phyloP scores from a whole-genome alignment of 2,888 invertebrate genomes.

The Yponomeuta plumbellus region DNA sequence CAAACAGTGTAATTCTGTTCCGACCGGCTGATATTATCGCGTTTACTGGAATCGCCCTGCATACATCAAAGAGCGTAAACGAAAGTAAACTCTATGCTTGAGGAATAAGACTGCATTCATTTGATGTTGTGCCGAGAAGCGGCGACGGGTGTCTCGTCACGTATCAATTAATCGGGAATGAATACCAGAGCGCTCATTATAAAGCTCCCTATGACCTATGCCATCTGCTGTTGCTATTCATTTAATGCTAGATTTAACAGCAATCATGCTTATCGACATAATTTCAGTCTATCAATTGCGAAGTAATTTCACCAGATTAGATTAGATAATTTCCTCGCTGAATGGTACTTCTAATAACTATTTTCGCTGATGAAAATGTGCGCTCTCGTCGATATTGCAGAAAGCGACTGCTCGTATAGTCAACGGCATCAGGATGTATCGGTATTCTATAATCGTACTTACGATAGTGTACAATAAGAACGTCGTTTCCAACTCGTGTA shows the following conservation, averaged over 20 bases:
- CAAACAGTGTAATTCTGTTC: conserved; percentile 40
- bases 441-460: too few relatives aligned
- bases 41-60: conserved; percentile 3
- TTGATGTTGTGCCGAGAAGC: conserved; percentile 18
- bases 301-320: not conserved
- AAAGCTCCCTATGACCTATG: conserved; percentile 38
- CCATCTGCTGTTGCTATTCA: conserved; percentile 19
- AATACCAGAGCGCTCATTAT: conserved; percentile 33
- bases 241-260: conserved; percentile 14
- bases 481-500: too few relatives aligned
- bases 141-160: conserved; percentile 39
- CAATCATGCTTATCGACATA: not conserved
- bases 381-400: not conserved
- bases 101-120: not conserved
- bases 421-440: not conserved
- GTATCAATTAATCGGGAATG: conserved; percentile 55
- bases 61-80: not conserved
- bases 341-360: not conserved
- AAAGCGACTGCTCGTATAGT: not conserved
- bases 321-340: not conserved
- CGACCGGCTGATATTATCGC: conserved; percentile 7
- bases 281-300: not conserved
- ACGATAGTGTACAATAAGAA: too few relatives aligned
- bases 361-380: not conserved
- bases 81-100: not conserved